These are phyloP conservation scores for Neodiprion virginianus DNA, from an alignment of 1,140 invertebrate genomes.

Conservation along the genomic window DNA sequence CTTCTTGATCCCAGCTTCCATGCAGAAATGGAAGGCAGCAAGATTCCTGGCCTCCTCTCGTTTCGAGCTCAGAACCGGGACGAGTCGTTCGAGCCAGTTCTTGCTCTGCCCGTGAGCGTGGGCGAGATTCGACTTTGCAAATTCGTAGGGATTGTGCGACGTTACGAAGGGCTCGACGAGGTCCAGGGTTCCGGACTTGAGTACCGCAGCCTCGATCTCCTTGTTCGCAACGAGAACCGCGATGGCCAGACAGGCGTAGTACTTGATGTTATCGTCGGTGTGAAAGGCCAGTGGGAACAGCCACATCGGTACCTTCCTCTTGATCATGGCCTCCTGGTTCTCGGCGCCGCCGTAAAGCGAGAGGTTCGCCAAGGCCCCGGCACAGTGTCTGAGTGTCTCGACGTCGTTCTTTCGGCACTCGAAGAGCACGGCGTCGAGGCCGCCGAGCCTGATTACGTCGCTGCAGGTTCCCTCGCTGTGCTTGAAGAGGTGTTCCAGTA, in stretches of 20 bases:
- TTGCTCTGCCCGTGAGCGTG: slow-evolving; percentile 97
- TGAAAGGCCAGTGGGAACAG: slow-evolving; percentile 97
- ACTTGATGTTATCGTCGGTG: slow-evolving; percentile 95
- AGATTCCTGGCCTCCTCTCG: slow-evolving; percentile 95
- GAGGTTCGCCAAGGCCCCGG: slow-evolving; percentile 94
- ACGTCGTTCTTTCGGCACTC: slow-evolving; percentile 95
- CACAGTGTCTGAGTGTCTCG: slow-evolving; percentile 92
- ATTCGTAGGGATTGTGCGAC: slow-evolving; percentile 91
- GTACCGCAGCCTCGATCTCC: slow-evolving; percentile 95
- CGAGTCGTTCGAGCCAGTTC: slow-evolving; percentile 92
- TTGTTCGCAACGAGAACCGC: slow-evolving; percentile 97
- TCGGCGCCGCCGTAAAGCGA: slow-evolving; percentile 96
- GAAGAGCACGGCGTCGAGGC: slow-evolving; percentile 89
- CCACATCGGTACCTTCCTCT: slow-evolving; percentile 96
- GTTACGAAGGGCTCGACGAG: slow-evolving; percentile 97
- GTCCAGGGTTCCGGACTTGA: slow-evolving; percentile 93
- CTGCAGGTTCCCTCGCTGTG: slow-evolving; percentile 96
- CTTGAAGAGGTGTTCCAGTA: slow-evolving; percentile 97
- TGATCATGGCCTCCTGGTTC: slow-evolving; percentile 98
- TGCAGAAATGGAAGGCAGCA: slow-evolving; percentile 98
- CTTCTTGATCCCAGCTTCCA: slow-evolving; percentile 98
- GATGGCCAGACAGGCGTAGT: slow-evolving; percentile 98
- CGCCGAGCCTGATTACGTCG: slow-evolving; percentile 85
- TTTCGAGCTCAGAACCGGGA: slow-evolving; percentile 95
- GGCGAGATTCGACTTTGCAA: slow-evolving; percentile 90